Conservation (phyloP, 1,140 invertebrate species). For the Brachionus rotundiformis region DNA sequence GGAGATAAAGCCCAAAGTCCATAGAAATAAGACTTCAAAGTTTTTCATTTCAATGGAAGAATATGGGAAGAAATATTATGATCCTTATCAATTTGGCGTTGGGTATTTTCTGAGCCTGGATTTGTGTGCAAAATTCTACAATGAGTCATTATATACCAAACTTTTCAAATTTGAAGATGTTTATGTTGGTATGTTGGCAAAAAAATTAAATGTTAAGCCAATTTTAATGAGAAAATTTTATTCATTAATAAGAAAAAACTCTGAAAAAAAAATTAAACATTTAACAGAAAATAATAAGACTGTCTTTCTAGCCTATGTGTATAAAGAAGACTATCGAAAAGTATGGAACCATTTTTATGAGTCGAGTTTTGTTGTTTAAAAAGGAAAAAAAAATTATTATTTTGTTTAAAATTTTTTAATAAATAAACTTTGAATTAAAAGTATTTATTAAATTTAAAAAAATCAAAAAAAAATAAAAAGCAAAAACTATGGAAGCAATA, state of each 20-base stretch:
- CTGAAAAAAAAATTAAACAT: background rate
- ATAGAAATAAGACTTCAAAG: background rate
- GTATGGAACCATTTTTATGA: background rate
- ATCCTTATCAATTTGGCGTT: background rate
- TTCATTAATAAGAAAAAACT: background rate
- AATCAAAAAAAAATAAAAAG: too few species aligned
- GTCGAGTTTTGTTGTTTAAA: too few species aligned
- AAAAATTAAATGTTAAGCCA: constrained; percentile 6
- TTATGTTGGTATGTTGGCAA: constrained; percentile 9
- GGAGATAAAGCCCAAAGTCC: background rate
- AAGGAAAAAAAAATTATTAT: too few species aligned
- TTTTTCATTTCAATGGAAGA: background rate
- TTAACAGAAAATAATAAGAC: background rate
- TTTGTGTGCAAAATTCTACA: background rate
- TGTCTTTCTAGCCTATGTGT: background rate
- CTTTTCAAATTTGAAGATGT: constrained; percentile 55
- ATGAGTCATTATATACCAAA: background rate
- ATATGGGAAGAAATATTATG: background rate
- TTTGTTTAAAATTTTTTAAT: too few species aligned
- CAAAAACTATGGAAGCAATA: too few species aligned
- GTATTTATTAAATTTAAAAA: too few species aligned
- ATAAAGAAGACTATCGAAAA: background rate
- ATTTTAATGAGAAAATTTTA: background rate
- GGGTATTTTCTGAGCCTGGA: background rate
- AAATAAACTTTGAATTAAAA: too few species aligned